Base-by-base conservation (phyloP, 2,113 vertebrate species). In the Tyrannus savana region DNA sequence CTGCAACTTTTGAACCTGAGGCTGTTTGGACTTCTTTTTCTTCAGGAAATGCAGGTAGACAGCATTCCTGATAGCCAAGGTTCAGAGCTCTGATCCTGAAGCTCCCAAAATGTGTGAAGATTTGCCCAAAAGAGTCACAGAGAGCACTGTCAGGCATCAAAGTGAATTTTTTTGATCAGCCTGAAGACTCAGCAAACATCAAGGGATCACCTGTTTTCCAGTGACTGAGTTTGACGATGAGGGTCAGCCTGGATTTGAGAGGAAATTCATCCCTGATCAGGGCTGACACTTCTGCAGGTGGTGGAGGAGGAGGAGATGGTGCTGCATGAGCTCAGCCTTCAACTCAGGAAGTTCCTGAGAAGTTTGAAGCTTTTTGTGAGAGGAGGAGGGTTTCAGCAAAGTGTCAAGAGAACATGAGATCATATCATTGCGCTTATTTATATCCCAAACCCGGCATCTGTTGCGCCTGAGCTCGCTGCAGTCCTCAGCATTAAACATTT, bases 371-470 rank as follows among this genome's bases (percentile, higher is more conserved):
- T 77, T 77, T 83, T 84, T 94, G 79, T 0, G 0, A 68, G 96
- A 95, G 92, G 90, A 94, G 95, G 90, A 93, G 79, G 64, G 86
- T 56, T 96, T 93, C 85, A 94, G 72, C 53, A 49, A 89, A 44
- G 96, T 95, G 93, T 96, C 93, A 97, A 89, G 95, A 96, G 96
- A 96, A 97, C 92, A 96, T 95, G 87, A 95, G 93, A 87, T 91
- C 87, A 93, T 93, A 95, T 69, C 89, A 71, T 39, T 96, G 72
- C 42, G 1, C 85, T 93, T 95, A 94, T 97, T 96, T 97, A 94
- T 95, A 95, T 71, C 86, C 87, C 87, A 90, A 95, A 87, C 56
- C 78, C 14, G 2, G 87, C 94, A 95, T 94, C 93, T 96, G 96
- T 86, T 96, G 96, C 1, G 35, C 93, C 73, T 86, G 77, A 84